Evolutionary conservation across 1,140 invertebrate species (phyloP), one percentile per base, ranked within the genome.

Genomic region (Nephila pilipes): DNA sequence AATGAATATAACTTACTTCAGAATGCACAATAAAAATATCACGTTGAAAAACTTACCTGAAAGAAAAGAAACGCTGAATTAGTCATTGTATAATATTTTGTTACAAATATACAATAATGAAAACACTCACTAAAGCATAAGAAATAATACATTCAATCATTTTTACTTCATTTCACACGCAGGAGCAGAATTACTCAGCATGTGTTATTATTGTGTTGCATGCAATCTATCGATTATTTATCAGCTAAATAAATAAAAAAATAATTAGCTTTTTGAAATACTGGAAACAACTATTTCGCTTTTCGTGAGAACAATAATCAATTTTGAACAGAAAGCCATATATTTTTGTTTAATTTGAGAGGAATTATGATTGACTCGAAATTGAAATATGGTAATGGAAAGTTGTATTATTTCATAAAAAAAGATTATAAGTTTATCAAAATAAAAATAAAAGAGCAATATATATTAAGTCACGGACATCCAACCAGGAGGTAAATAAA

Each of bases 1-100:
- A 32, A 75, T 29, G 14, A 36, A 75, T 25, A 75, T 8, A 75
- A 75, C 69, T 75, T 75, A 75, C 69, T 75, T 75, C 69, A 75
- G 29, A 69, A 69, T 18, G 32, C 69, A 36, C 69, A 75, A 75
- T 32, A 75, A 75, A 75, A 75, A 75, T 36, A 36, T 25, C 69
- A 32, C 5, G 29, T 14, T 18, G 16, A 29, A 75, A n/a, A 32
- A 75, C 69, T 75, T 75, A 75, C 69, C 69, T 75, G 69, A 75
- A 75, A 75, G 18, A 16, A 75, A 75, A 32, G 29, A 75, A 75
- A 75, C 29, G 36, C 22, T 32, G 69, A 75, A 75, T 75, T 75
- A 75, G 69, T 75, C 29, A 75, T 20, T 69, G 29, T 29, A 18
- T 36, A 75, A 18, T 36, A 75, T 75, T 75, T 36, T 75, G 10